Evolutionary conservation across 30 jellyfish, hydroid and myxozoan genomes (phyloP).

Genomic region (Phacellophora camtschatica): DNA sequence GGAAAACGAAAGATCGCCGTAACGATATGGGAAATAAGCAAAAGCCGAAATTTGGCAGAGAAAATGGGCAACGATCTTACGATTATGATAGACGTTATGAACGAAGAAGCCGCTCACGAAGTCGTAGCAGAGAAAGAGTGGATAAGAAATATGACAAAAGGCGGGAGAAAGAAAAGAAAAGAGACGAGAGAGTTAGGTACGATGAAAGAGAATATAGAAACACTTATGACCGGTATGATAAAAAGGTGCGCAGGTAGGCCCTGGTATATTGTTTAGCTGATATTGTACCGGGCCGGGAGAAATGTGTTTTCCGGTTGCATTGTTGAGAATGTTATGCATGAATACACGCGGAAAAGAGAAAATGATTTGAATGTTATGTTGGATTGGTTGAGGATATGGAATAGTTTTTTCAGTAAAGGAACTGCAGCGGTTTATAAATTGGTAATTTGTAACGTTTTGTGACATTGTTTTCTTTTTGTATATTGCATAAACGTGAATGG

Average conservation of each 20-base stretch:
- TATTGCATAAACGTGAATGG: too few relatives aligned
- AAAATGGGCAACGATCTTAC: slow-evolving; percentile 77
- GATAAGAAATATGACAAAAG: slow-evolving; percentile 46
- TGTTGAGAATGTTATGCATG: too few relatives aligned
- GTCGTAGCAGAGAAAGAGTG: slow-evolving; percentile 60
- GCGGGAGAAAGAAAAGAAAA: slow-evolving; percentile 31
- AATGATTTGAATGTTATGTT: too few relatives aligned
- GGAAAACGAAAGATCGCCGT: slow-evolving; percentile 59
- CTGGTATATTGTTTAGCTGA: too few relatives aligned
- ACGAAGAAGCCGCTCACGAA: slow-evolving; percentile 64
- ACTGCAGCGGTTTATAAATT: too few relatives aligned
- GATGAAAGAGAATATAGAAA: slow-evolving; percentile 18
- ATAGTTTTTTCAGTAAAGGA: too few relatives aligned
- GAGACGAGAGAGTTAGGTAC: slow-evolving; percentile 45
- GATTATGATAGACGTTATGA: slow-evolving; percentile 50
- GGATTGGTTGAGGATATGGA: too few relatives aligned
- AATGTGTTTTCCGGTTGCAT: too few relatives aligned
- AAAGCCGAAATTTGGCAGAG: slow-evolving; percentile 33
- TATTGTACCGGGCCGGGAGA: too few relatives aligned
- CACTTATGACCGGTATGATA: slow-evolving; percentile 51
- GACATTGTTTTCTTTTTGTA: too few relatives aligned
- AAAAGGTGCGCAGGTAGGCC: slow-evolving; percentile 56
- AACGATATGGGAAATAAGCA: slow-evolving; percentile 11
- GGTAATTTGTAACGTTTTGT: too few relatives aligned
- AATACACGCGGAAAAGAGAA: too few relatives aligned